Evolutionary conservation across 1,140 invertebrate genomes (phyloP).

Genomic region (Sweltsa coloradensis): DNA sequence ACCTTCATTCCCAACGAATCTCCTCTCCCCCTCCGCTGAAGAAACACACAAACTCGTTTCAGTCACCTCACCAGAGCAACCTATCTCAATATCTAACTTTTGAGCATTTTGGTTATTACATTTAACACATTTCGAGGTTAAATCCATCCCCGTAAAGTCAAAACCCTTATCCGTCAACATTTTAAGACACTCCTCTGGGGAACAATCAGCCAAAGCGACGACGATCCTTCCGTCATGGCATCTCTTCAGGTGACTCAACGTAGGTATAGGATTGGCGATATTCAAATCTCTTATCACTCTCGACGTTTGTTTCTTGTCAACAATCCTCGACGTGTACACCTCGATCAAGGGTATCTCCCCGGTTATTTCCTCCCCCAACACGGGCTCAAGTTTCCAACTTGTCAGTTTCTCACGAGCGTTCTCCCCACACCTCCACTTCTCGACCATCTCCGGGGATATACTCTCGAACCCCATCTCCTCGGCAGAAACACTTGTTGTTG

Average conservation of each 20-base stretch:
- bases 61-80: no score
- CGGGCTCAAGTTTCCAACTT: constrained; percentile 2
- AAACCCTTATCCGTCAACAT: neutral
- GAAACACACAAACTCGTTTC: no score
- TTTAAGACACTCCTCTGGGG: constrained; percentile 3
- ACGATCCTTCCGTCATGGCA: constrained; percentile 47
- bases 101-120: neutral
- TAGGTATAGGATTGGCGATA: constrained; percentile 38
- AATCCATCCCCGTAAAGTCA: neutral
- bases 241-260: constrained; percentile 59
- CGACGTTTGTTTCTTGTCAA: constrained; percentile 47
- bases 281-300: constrained; percentile 43
- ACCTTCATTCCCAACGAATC: no score
- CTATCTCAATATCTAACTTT: neutral
- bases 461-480: no score
- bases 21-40: no score
- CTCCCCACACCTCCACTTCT: no score
- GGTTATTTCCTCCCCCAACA: constrained; percentile 1
- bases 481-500: no score
- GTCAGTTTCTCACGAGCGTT: no score
- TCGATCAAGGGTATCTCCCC: constrained; percentile 35
- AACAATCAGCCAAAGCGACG: constrained; percentile 26
- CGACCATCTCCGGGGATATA: no score
- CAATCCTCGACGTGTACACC: constrained; percentile 44
- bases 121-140: neutral